Base-by-base conservation (phyloP, 2,797 vertebrate species). In the Danio albolineatus region DNA sequence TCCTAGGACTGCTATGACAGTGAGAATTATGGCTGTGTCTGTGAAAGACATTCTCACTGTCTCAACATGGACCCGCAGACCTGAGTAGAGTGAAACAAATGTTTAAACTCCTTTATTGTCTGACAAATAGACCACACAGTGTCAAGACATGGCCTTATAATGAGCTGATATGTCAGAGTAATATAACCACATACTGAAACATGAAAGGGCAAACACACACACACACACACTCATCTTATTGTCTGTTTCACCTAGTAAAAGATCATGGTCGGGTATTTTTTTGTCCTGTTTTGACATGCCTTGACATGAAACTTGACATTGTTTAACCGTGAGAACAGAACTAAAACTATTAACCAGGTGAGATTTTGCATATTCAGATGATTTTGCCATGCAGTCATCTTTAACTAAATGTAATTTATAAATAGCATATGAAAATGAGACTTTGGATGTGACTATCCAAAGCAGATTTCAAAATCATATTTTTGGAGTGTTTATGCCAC, bases 41-140 rank as follows among this genome's bases (percentile, higher is more conserved):
- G 87, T 86, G 78, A 89, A 71, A 65, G 89, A 89, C 93, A 92
- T 94, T 86, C 87, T 93, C 64, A 81, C 61, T n/a, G 21, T 64
- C 77, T 88, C 83, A 82, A 82, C 82, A 85, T 86, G 78, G 86
- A 88, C 80, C 86, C 76, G 75, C 88, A 84, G 76, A 80, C 85
- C 92, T 93, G 84, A 69, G 64, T n/a, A 56, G 36, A 86, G 62
- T 14, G 60, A 2, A 38, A 17, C 75, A 48, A 49, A 10, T 39
- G 2, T 66, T 56, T 67, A 10, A 17, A 10, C 6, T 38, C 36
- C 48, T 46, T 62, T 8, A 48, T 14, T 69, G 19, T 79, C 5
- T 46, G 19, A 57, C 19, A 61, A 39, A 19, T 21, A 70, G 28
- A 59, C 57, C 38, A 72, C 10, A 4, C 8, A 21, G 49, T 64